Evolutionary conservation across 1,140 invertebrate species (phyloP).

Genomic region (Zophobas atratus): DNA sequence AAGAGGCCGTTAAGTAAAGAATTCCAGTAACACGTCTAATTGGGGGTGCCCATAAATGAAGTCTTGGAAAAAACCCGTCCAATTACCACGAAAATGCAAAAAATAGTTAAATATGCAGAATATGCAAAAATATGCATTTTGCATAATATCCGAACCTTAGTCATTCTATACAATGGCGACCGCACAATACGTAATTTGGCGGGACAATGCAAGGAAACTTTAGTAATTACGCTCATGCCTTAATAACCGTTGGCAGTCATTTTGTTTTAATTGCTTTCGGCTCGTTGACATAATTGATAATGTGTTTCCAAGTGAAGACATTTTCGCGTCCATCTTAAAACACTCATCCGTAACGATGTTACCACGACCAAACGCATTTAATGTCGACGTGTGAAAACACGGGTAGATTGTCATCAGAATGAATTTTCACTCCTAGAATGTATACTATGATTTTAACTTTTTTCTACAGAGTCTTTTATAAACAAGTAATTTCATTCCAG

Average conservation of each 20-base stretch:
- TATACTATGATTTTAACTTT: too few relatives aligned
- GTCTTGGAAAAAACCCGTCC: too few relatives aligned
- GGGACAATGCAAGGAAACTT: conserved; percentile 47
- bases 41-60: too few relatives aligned
- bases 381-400: conserved; percentile 15
- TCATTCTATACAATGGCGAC: conserved; percentile 44
- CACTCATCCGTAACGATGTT: background rate
- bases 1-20: too few relatives aligned
- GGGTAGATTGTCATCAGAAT: conserved; percentile 1
- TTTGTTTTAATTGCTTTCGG: conserved; percentile 23
- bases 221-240: conserved; percentile 48
- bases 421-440: conserved; percentile 10
- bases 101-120: too few relatives aligned
- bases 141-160: too few relatives aligned
- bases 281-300: conserved; percentile 9
- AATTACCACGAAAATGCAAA: too few relatives aligned
- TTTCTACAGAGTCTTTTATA: too few relatives aligned
- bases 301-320: background rate
- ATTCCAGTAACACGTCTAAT: too few relatives aligned
- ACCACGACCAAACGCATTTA: background rate
- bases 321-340: too few relatives aligned
- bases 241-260: conserved; percentile 24
- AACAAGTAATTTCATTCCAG: too few relatives aligned
- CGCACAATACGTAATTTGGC: conserved; percentile 48
- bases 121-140: too few relatives aligned